Percentiles rank a stretch among this genome's conserved stretches.
phyloP scores from a whole-genome alignment of 2,888 invertebrate species.

The Onthophagus sagittarius region DNA sequence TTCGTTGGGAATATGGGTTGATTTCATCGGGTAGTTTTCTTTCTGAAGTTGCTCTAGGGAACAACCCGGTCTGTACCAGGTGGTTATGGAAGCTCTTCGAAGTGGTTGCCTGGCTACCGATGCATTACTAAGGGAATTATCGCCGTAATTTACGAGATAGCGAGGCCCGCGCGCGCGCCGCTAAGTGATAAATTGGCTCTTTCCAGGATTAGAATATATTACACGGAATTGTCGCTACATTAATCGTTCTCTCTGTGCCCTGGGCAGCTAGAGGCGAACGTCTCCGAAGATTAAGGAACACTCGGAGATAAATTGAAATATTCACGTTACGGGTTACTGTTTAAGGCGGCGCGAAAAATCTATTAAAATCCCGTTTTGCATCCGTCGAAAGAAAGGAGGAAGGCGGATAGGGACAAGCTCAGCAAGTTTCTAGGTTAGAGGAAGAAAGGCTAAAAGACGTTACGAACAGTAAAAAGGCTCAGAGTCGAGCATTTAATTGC shows the following conservation, averaged over 20 bases:
- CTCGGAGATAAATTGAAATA: background rate
- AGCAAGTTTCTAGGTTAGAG: background rate
- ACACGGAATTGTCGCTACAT: slow-evolving; percentile 40
- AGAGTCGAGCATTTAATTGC: slow-evolving; percentile 38
- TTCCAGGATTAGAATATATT: slow-evolving; percentile 39
- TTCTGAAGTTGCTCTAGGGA: background rate
- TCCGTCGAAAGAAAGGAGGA: background rate
- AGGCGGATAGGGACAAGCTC: background rate
- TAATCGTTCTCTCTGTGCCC: slow-evolving; percentile 29
- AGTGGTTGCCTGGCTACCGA: slow-evolving; percentile 18
- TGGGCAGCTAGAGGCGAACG: background rate
- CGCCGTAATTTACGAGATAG: slow-evolving; percentile 22
- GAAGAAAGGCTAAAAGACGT: background rate
- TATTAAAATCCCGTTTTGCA: background rate
- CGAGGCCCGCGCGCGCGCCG: slow-evolving; percentile 9
- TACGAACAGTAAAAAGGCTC: slow-evolving; percentile 11
- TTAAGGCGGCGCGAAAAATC: background rate
- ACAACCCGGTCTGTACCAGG: background rate
- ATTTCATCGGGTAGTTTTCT: background rate
- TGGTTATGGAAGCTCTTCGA: background rate
- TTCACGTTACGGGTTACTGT: background rate
- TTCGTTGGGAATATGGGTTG: background rate
- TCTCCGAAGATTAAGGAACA: background rate
- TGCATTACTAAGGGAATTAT: slow-evolving; percentile 25
- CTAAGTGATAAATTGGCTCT: slow-evolving; percentile 38